Base-by-base conservation (phyloP, 2,888 invertebrate genomes). In the Drosophila rellima region DNA sequence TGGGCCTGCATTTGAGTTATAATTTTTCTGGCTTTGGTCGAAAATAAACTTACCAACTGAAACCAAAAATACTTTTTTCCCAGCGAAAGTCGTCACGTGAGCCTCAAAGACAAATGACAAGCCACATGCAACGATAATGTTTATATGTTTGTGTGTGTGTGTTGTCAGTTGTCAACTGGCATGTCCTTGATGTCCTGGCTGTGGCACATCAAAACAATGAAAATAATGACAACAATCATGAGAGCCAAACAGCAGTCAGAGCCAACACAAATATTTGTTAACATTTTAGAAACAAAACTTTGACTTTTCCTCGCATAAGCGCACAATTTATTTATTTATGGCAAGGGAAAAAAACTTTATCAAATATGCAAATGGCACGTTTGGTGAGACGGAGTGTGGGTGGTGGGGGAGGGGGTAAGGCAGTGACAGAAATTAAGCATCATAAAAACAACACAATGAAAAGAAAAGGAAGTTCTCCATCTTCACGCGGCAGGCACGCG, bases 361-460 rank as follows among this genome's bases (percentile, higher is more conserved):
- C 80, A 80, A 70, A 81, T 87, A 82, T 83, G 84, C 87, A 82
- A 82, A 82, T 82, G 68, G 39, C 67, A 47, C 48, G 45, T 47
- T 63, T 57, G 61, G 20, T 31, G 54, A 17, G 17, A 7, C 13
- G 37, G n/a, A 39, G n/a, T 13, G 26, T 6, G n/a, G 33, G n/a
- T n/a, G n/a, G n/a, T n/a, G n/a, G n/a, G n/a, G n/a, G n/a, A n/a
- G 26, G 26, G 5, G n/a, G 10, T 39, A 50, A 37, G 55, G 47
- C 74, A 67, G 81, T 68, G 75, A 75, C 78, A 87, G 70, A 83
- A 87, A 87, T 86, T 80, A 86, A 82, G 78, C 80, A 72, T 86
- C 80, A 76, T 79, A 70, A 82, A 82, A 75, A 72, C 64, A 67
- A 74, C 74, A 75, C 65, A 62, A 55, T 18, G 23, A 11, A 20